phyloP scores from a whole-genome alignment of 2,113 vertebrate species.

The Charina bottae region DNA sequence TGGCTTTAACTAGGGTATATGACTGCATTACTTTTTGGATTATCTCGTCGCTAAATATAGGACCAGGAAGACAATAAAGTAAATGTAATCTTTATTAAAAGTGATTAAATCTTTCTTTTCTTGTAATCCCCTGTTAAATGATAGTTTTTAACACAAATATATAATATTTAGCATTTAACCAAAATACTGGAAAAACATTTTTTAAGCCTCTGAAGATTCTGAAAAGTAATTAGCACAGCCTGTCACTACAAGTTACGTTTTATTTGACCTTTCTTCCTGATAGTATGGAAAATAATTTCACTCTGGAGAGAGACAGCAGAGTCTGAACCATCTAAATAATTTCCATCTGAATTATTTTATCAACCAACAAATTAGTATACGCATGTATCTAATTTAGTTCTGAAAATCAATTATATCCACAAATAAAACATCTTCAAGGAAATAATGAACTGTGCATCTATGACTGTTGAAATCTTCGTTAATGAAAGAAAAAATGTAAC shows the following conservation, averaged over 20 bases:
- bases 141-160: background rate
- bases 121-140: background rate
- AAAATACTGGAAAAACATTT: background rate
- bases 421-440: conserved; percentile 32
- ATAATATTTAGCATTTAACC: background rate
- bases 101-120: background rate
- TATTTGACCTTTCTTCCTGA: background rate
- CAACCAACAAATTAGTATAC: conserved; percentile 30
- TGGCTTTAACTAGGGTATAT: background rate
- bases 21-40: background rate
- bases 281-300: conserved; percentile 20
- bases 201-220: background rate
- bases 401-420: conserved; percentile 41
- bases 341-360: conserved; percentile 36
- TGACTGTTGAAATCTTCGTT: too few species aligned
- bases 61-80: background rate
- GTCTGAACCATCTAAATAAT: conserved; percentile 9
- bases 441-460: background rate
- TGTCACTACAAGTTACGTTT: background rate
- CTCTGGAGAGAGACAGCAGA: background rate
- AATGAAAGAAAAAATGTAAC: too few species aligned
- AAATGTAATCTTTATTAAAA: background rate
- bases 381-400: conserved; percentile 28
- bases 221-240: background rate
- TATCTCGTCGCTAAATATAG: background rate